Evolutionary conservation across 2,797 vertebrate species (phyloP).

Genomic region (Sorex maritimensis): DNA sequence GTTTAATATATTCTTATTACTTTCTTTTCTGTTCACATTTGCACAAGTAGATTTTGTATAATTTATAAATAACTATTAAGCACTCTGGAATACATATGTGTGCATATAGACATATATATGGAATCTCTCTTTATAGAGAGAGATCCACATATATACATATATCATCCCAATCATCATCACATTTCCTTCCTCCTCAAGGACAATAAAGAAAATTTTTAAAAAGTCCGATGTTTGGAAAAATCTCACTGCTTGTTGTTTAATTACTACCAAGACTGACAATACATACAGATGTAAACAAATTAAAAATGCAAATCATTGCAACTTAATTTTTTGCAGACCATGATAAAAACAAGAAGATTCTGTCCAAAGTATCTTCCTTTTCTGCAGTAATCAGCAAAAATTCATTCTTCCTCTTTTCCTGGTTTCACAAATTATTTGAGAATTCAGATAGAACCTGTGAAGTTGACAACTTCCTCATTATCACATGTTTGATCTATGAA

Average conservation of each 20-base stretch:
- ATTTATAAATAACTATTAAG: not conserved
- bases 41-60: constrained; percentile 32
- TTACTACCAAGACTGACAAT: not conserved
- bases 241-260: not conserved
- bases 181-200: constrained; percentile 8
- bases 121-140: too few species aligned
- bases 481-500: constrained; percentile 42
- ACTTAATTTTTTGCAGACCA: constrained; percentile 61
- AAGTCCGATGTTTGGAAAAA: constrained; percentile 10
- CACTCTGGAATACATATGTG: not conserved
- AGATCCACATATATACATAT: too few species aligned
- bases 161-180: not conserved
- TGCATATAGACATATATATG: too few species aligned
- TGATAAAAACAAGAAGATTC: constrained; percentile 19
- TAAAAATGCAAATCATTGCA: constrained; percentile 25
- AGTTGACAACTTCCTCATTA: constrained; percentile 64
- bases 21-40: constrained; percentile 25
- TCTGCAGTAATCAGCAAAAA: constrained; percentile 63
- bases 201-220: constrained; percentile 25
- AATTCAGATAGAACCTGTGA: constrained; percentile 59
- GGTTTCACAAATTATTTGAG: constrained; percentile 68
- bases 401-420: constrained; percentile 64
- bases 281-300: constrained; percentile 18
- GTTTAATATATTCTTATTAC: not conserved
- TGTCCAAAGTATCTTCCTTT: not conserved